Evolutionary conservation across 2,113 vertebrate species (phyloP).

Genomic region (Acanthisitta chloris): DNA sequence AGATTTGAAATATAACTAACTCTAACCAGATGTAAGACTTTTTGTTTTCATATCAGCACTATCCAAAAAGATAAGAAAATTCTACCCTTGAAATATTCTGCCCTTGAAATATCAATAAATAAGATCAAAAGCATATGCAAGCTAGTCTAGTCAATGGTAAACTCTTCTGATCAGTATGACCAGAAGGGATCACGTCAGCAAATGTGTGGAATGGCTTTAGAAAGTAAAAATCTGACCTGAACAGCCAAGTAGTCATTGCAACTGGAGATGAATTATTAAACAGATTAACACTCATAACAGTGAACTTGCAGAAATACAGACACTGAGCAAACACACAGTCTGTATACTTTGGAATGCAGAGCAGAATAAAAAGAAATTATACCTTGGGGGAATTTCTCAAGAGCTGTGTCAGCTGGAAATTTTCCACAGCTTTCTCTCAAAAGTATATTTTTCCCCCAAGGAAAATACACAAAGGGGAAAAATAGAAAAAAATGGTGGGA

Average conservation of each 20-base stretch:
- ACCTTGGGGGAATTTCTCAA: not conserved
- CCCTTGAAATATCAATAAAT: not conserved
- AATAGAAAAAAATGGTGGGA: not conserved
- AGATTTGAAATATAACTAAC: conserved; percentile 9
- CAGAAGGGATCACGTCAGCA: not conserved
- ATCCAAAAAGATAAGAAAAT: not conserved
- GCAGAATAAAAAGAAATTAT: not conserved
- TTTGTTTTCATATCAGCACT: not conserved
- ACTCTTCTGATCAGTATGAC: not conserved
- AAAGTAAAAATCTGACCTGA: not conserved
- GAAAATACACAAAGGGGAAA: not conserved
- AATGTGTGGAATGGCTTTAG: not conserved
- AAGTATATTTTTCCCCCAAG: not conserved
- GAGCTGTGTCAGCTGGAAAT: not conserved
- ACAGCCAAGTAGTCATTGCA: not conserved
- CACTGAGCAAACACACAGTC: not conserved
- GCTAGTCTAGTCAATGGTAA: not conserved
- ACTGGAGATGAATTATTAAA: not conserved
- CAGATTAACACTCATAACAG: not conserved
- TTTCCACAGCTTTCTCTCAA: not conserved
- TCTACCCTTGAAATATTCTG: not conserved
- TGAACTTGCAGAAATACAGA: not conserved
- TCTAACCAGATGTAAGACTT: not conserved
- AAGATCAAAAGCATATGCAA: not conserved
- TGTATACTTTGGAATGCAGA: not conserved